phyloP scores from a whole-genome alignment of 1,140 invertebrate species.

The Globodera rostochiensis region DNA sequence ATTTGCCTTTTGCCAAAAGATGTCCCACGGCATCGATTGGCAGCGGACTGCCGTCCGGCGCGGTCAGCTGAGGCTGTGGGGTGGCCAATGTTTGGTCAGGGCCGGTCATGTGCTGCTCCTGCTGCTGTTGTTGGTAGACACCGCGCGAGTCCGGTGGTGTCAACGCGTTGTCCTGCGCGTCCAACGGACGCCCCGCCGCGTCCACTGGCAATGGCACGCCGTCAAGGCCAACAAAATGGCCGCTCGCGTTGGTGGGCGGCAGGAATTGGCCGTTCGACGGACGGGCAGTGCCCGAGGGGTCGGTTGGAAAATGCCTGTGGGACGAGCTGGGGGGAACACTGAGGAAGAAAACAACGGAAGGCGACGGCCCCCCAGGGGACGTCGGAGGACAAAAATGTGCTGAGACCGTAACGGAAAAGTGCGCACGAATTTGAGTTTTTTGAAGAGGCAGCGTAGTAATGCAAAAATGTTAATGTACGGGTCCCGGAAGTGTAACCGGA shows the following conservation, averaged over 20 bases:
- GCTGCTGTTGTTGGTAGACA: not conserved
- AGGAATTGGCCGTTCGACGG: constrained; percentile 27
- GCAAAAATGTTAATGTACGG: too few relatives aligned
- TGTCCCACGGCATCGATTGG: constrained; percentile 34
- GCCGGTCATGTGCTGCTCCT: not conserved
- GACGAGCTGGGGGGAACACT: not conserved
- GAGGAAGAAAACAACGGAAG: not conserved
- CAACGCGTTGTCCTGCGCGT: not conserved
- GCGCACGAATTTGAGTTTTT: too few relatives aligned
- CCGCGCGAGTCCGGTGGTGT: constrained; percentile 9
- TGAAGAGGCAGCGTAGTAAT: too few relatives aligned
- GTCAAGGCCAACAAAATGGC: constrained; percentile 35
- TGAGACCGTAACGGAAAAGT: not conserved
- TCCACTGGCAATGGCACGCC: constrained; percentile 22
- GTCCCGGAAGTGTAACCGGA: too few relatives aligned
- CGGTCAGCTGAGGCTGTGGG: not conserved
- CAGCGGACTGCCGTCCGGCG: constrained; percentile 41
- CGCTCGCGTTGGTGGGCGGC: constrained; percentile 45
- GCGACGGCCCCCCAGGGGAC: not conserved
- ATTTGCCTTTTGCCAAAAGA: constrained; percentile 29
- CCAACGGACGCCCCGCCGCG: constrained; percentile 26
- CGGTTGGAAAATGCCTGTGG: constrained; percentile 48
- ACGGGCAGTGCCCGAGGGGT: constrained; percentile 33
- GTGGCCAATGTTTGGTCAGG: constrained; percentile 21
- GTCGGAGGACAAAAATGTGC: not conserved